phyloP scores from a whole-genome alignment of 1,140 invertebrate species.

The Bombus sylvicola region DNA sequence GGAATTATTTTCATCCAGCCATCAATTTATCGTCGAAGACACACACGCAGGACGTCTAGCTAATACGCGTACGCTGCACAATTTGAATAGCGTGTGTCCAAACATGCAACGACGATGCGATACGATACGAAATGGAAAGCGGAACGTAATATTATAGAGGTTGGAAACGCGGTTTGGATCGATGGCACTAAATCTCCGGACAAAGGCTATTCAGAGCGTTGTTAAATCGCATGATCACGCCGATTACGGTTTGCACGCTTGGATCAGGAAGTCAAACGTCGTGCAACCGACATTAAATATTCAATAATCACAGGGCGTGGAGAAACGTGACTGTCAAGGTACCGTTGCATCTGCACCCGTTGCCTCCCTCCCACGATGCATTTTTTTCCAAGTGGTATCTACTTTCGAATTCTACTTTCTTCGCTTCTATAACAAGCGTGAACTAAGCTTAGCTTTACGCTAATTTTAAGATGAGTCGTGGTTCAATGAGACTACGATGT shows the following conservation, averaged over 20 bases:
- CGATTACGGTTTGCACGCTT: conserved; percentile 39
- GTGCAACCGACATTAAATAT: conserved; percentile 48
- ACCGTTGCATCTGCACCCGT: conserved; percentile 33
- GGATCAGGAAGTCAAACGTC: conserved; percentile 46
- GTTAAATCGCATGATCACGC: conserved; percentile 49
- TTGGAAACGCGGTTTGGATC: conserved; percentile 35
- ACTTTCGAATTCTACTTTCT: conserved; percentile 33
- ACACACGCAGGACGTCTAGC: background rate
- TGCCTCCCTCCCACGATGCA: background rate
- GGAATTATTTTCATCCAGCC: background rate
- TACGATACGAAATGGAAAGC: conserved; percentile 7
- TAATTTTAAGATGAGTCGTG: background rate
- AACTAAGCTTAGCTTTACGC: background rate
- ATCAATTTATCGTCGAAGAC: background rate
- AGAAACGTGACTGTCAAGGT: conserved; percentile 39
- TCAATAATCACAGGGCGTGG: conserved; percentile 52
- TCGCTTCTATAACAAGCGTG: background rate
- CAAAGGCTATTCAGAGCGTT: conserved; percentile 44
- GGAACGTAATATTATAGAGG: conserved; percentile 19
- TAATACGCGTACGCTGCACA: background rate
- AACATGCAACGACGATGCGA: background rate
- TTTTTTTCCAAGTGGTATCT: background rate
- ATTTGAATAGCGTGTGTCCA: background rate
- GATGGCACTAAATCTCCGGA: conserved; percentile 52
- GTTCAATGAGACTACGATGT: background rate